phyloP scores from a whole-genome alignment of 1,140 invertebrate genomes.

The Steinernema khuongi region DNA sequence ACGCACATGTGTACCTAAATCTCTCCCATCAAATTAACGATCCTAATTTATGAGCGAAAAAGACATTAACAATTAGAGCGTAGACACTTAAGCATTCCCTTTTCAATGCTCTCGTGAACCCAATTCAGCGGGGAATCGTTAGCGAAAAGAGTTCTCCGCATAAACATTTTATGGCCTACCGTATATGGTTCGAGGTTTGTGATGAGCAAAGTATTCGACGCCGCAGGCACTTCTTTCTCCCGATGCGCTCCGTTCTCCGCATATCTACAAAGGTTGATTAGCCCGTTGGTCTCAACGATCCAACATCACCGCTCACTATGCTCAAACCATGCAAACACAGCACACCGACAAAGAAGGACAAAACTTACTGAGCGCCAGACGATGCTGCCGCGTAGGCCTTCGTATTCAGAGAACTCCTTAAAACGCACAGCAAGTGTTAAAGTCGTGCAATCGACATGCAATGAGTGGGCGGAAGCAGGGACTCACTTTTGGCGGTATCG shows the following conservation, averaged over 20 bases:
- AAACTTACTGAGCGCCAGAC: slow-evolving; percentile 22
- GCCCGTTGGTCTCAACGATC: too few relatives aligned
- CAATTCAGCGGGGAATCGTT: too few relatives aligned
- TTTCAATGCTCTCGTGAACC: too few relatives aligned
- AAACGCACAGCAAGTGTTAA: slow-evolving; percentile 1
- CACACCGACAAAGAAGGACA: slow-evolving; percentile 16
- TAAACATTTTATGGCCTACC: too few relatives aligned
- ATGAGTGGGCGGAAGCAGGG: background rate
- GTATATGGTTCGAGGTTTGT: slow-evolving; percentile 16
- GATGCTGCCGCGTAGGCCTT: background rate
- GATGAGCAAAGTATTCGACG: slow-evolving; percentile 11
- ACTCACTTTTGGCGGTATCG: slow-evolving; percentile 46
- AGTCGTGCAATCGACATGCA: background rate
- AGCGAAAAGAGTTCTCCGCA: background rate
- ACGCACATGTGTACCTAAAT: too few relatives aligned
- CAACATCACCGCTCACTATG: too few relatives aligned
- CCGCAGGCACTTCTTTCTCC: slow-evolving; percentile 25
- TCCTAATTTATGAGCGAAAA: too few relatives aligned
- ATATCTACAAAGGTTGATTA: slow-evolving; percentile 27
- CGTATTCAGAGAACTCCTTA: slow-evolving; percentile 11
- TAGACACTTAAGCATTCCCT: too few relatives aligned
- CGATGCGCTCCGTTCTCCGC: slow-evolving; percentile 20
- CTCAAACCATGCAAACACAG: too few relatives aligned
- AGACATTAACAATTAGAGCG: too few relatives aligned
- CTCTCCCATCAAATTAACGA: too few relatives aligned